Conservation (phyloP, 2,888 invertebrate species). For the Archaeoteleia sp. region DNA sequence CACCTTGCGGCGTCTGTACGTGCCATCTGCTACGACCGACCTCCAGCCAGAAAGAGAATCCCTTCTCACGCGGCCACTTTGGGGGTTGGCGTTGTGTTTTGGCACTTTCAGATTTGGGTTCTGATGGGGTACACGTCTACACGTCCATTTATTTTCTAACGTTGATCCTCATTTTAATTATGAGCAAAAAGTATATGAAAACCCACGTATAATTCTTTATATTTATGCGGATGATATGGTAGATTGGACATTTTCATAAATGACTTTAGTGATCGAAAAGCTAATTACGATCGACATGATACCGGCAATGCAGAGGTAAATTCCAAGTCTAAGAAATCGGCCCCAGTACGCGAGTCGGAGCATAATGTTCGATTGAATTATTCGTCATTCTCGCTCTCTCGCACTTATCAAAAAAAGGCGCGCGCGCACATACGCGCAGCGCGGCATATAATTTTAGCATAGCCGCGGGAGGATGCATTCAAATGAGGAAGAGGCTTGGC, state of each 20-base stretch:
- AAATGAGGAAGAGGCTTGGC: conserved; percentile 35
- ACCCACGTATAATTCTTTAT: no score
- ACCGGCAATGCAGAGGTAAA: not conserved
- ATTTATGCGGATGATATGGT: no score
- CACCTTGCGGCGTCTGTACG: conserved; percentile 40
- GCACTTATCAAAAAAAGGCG: conserved; percentile 6
- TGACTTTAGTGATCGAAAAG: no score
- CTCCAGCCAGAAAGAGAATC: conserved; percentile 45
- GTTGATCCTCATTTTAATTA: no score
- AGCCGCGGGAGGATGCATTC: conserved; percentile 34
- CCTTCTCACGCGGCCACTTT: conserved; percentile 34
- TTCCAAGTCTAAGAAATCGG: conserved; percentile 11
- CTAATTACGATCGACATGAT: no score
- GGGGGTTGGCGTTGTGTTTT: conserved; percentile 30
- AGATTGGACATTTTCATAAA: no score
- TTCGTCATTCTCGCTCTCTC: conserved; percentile 6
- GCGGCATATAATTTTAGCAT: conserved; percentile 33
- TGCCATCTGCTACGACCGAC: conserved; percentile 54
- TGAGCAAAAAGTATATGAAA: no score
- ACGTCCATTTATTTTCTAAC: no score
- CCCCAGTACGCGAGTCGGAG: conserved; percentile 4
- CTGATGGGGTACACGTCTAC: conserved; percentile 16
- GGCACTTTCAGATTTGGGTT: conserved; percentile 39
- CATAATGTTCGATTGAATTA: conserved; percentile 21
- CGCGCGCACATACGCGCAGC: conserved; percentile 10